Conservation (phyloP, 2,797 vertebrate species). For the Rhodeus uyekii region DNA sequence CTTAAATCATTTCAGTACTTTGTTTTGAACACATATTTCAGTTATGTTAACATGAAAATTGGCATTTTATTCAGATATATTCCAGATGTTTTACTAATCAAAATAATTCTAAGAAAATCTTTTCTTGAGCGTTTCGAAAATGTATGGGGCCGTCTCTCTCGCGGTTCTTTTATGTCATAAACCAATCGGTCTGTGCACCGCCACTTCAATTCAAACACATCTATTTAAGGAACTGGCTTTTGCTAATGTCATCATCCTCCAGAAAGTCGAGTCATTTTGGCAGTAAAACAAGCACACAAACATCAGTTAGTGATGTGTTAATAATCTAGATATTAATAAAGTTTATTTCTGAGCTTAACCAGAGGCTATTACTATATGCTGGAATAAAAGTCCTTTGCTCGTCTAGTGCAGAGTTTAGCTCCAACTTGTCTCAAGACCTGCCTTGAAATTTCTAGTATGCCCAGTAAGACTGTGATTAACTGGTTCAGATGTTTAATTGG, state of each 20-base stretch:
- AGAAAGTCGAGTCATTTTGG: neutral
- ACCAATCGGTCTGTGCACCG: too few species aligned
- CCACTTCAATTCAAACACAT: too few species aligned
- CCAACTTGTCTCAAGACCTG: too few species aligned
- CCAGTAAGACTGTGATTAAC: too few species aligned
- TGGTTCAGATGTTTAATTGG: too few species aligned
- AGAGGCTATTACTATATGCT: too few species aligned
- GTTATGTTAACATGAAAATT: neutral
- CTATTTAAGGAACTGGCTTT: neutral
- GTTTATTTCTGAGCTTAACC: neutral
- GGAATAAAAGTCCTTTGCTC: too few species aligned
- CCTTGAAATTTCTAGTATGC: too few species aligned
- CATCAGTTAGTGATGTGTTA: neutral
- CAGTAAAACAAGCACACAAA: neutral
- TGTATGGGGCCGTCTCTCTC: too few species aligned
- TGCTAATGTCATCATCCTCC: neutral
- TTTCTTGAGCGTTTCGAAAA: neutral
- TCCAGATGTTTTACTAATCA: neutral
- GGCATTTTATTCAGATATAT: neutral
- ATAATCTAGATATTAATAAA: neutral
- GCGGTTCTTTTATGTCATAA: too few species aligned
- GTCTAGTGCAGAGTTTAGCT: too few species aligned
- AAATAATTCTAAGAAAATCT: neutral
- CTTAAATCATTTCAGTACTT: neutral
- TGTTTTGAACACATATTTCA: neutral